phyloP scores from a whole-genome alignment of 1,140 invertebrate genomes.

The Microplitis mediator region DNA sequence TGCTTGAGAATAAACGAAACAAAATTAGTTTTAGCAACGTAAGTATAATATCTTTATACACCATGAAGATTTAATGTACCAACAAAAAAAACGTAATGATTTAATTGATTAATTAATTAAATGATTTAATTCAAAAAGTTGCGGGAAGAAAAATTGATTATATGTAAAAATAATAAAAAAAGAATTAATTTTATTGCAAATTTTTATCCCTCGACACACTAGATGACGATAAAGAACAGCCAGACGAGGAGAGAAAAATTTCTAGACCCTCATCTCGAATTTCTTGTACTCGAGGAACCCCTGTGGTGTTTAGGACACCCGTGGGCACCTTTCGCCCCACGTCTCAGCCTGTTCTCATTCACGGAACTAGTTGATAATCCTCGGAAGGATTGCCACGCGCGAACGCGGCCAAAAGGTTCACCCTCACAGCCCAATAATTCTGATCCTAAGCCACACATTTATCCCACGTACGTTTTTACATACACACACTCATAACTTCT shows the following conservation, averaged over 20 bases:
- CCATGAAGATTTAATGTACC: no score
- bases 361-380: conserved; percentile 29
- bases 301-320: conserved; percentile 22
- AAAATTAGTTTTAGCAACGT: not conserved
- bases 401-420: conserved; percentile 12
- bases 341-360: conserved; percentile 17
- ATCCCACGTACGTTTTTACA: conserved; percentile 16
- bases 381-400: conserved; percentile 32
- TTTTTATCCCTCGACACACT: not conserved
- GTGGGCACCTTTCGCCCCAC: conserved; percentile 1
- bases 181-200: not conserved
- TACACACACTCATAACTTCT: not conserved
- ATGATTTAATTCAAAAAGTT: no score
- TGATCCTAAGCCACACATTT: conserved; percentile 12
- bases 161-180: not conserved
- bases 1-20: not conserved
- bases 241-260: conserved; percentile 17
- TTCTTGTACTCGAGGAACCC: conserved; percentile 22
- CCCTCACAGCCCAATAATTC: not conserved
- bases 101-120: no score
- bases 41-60: not conserved
- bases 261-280: conserved; percentile 18
- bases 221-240: conserved; percentile 3
- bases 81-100: no score
- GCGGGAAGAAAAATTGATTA: no score